These are phyloP conservation scores for Volucella inanis DNA, from an alignment of 2,888 invertebrate species.

Conservation along the genomic window DNA sequence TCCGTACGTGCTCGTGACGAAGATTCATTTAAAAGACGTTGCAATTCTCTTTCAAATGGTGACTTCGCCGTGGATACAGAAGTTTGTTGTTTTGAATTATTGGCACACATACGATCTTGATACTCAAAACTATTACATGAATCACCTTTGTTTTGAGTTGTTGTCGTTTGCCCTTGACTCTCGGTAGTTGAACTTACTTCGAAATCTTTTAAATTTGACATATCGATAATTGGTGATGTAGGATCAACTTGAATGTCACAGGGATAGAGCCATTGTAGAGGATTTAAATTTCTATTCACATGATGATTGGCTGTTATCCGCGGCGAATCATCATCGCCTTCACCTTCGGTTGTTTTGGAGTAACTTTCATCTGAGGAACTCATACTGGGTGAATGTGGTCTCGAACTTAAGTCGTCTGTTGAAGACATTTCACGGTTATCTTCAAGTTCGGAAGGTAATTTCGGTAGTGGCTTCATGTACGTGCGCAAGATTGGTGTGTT, in stretches of 20 bases:
- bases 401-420: constrained; percentile 91
- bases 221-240: constrained; percentile 81
- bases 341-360: constrained; percentile 90
- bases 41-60: constrained; percentile 91
- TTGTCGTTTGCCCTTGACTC: constrained; percentile 84
- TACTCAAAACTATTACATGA: constrained; percentile 87
- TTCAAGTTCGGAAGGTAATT: constrained; percentile 84
- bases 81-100: constrained; percentile 75
- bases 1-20: constrained; percentile 79
- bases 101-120: constrained; percentile 81
- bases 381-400: constrained; percentile 91
- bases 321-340: constrained; percentile 83
- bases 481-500: constrained; percentile 81
- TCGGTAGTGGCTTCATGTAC: constrained; percentile 85
- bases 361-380: constrained; percentile 94
- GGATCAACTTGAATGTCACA: constrained; percentile 86
- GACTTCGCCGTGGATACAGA: constrained; percentile 84
- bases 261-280: constrained; percentile 86
- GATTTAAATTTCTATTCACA: constrained; percentile 81
- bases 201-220: constrained; percentile 82
- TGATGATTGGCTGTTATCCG: constrained; percentile 78
- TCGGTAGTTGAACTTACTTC: constrained; percentile 83
- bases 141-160: constrained; percentile 86
- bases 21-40: constrained; percentile 89
- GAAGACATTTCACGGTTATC: constrained; percentile 86